A percentile compares a stretch with the other conserved stretches of the same genome.
These are phyloP conservation scores for Aplidium turbinatum DNA, from an alignment of 23 tunicate genomes.

Conservation along the genomic window DNA sequence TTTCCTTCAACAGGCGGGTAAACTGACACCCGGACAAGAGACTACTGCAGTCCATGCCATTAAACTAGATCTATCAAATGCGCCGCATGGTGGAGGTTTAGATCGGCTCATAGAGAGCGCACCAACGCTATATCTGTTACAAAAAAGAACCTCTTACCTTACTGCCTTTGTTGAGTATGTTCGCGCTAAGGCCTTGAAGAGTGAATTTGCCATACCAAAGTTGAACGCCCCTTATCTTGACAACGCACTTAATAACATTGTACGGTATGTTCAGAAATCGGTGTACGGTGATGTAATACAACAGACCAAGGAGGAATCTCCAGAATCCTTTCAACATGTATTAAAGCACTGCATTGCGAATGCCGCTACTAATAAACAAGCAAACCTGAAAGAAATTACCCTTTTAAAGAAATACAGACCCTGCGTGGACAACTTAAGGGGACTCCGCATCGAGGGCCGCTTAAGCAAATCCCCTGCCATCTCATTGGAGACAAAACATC, in stretches of 20 bases:
- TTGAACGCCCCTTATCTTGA: conserved; percentile 4
- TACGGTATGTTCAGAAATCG: background rate
- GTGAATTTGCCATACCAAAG: background rate
- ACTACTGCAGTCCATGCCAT: no score
- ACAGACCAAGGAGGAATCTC: background rate
- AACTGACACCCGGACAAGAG: no score
- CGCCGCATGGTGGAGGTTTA: no score
- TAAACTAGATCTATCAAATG: no score
- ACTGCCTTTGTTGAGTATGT: conserved; percentile 1
- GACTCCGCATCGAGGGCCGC: conserved; percentile 2
- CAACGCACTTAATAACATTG: background rate
- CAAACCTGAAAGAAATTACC: background rate
- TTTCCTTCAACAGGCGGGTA: no score
- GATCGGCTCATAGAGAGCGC: conserved; percentile 6
- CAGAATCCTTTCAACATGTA: conserved; percentile 3
- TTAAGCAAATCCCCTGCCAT: background rate
- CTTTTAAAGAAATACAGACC: background rate
- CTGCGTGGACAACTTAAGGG: background rate
- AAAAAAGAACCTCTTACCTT: conserved; percentile 24
- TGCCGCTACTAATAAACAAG: background rate
- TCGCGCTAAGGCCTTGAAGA: background rate
- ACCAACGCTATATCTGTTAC: background rate
- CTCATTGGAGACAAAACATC: background rate
- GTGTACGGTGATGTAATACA: background rate
- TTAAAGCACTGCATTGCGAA: background rate